Base-by-base conservation (phyloP, 2,113 vertebrate genomes). In the Mesitornis unicolor region DNA sequence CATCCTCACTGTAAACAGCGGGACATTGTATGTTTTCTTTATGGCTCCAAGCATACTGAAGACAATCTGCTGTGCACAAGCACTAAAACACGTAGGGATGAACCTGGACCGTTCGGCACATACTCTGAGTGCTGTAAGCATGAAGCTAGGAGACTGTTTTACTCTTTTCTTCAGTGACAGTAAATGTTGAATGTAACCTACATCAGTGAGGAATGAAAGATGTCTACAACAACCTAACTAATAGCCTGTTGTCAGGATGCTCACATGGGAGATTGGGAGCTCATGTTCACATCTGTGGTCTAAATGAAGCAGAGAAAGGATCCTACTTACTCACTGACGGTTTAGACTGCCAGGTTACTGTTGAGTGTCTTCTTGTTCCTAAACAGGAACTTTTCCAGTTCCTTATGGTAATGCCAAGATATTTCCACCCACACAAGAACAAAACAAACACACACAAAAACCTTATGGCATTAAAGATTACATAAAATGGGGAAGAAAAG, bases 361-460 rank as follows among this genome's bases (percentile, higher is more conserved):
- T 20, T 81, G 51, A 91, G 8, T 35, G 47, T 38, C 11, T 78
- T 84, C n/a, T 59, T 45, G 7, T 7, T 87, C 51, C 45, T 47
- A 57, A 78, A 59, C 16, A 70, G 33, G 36, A 81, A 45, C 12
- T 42, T 36, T 84, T 29, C 50, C 33, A 31, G 17, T 24, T 92
- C 35, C 33, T 54, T 59, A 15, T 14, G 5, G 15, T 42, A 78
- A 67, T 9, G 17, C 18, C 16, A 67, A 59, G 50, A 42, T 45
- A 59, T 1, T 7, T 1, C 1, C 38, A 82, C 20, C 22, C 42
- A 59, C 5, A 2, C 53, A 38, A 65, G 59, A 74, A 53, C 0
- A 3, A 73, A 88, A 40, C 14, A 38, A 19, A 35, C 4, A 17
- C 8, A 12, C 3, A 36, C 7, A 15, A n/a, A 87, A 16, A 42